Conservation (phyloP, 2,888 invertebrate species). For the Drosophila tanythrix region DNA sequence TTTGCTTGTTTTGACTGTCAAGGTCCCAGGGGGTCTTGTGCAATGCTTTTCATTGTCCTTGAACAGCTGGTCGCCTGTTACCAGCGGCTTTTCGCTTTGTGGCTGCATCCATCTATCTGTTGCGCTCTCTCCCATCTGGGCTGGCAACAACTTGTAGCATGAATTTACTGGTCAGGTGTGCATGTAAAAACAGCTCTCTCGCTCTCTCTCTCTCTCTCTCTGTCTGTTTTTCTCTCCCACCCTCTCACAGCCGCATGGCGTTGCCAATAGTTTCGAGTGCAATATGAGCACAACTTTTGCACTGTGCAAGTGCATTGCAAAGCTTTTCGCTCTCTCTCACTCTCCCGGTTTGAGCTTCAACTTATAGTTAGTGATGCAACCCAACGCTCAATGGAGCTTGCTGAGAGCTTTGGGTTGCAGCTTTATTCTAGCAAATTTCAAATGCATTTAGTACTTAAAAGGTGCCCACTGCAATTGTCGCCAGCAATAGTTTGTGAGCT, state of each 20-base stretch:
- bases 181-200: slow-evolving; percentile 1
- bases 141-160: slow-evolving; percentile 67
- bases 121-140: slow-evolving; percentile 46
- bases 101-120: slow-evolving; percentile 72
- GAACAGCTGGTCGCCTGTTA: slow-evolving; percentile 54
- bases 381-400: slow-evolving; percentile 5
- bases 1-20: slow-evolving; percentile 32
- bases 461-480: slow-evolving; percentile 1
- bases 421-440: slow-evolving; percentile 46
- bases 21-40: slow-evolving; percentile 24
- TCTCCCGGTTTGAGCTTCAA: slow-evolving; percentile 35
- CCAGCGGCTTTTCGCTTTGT: slow-evolving; percentile 5
- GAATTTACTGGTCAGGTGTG: slow-evolving; percentile 1
- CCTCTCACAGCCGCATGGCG: slow-evolving; percentile 1
- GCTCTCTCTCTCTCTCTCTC: neutral
- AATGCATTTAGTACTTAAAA: slow-evolving; percentile 40
- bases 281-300: slow-evolving; percentile 21
- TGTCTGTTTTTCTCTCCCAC: neutral
- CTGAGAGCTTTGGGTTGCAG: slow-evolving; percentile 36
- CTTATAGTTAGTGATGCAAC: slow-evolving; percentile 51
- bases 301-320: slow-evolving; percentile 22
- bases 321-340: slow-evolving; percentile 18
- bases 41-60: slow-evolving; percentile 6
- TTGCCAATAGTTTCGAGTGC: slow-evolving; percentile 23
- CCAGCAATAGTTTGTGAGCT: slow-evolving; percentile 10